These are phyloP conservation scores for Trypoxylus dichotomus DNA, from an alignment of 1,140 invertebrate genomes.

Conservation along the genomic window DNA sequence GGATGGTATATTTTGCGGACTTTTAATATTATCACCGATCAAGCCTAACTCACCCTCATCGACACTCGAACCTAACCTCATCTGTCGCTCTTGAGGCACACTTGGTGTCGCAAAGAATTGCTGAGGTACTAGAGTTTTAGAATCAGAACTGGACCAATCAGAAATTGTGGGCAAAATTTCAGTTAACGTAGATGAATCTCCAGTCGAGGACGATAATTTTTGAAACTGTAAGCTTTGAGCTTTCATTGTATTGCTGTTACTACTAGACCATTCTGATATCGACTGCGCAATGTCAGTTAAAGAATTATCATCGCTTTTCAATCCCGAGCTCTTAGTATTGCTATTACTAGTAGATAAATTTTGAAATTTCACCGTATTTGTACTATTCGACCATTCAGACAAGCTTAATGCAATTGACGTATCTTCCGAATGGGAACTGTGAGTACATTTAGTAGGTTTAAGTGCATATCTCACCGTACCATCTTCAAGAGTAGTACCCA, in stretches of 20 bases:
- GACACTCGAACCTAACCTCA: conserved; percentile 45
- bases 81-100: conserved; percentile 30
- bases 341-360: conserved; percentile 68
- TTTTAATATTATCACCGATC: conserved; percentile 39
- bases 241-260: conserved; percentile 53
- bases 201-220: conserved; percentile 51
- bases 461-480: conserved; percentile 76
- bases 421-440: conserved; percentile 80
- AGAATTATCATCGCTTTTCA: conserved; percentile 61
- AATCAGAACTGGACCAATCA: conserved; percentile 52
- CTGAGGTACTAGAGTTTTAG: conserved; percentile 43
- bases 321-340: conserved; percentile 60
- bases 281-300: conserved; percentile 60
- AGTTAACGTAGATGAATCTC: conserved; percentile 49
- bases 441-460: conserved; percentile 72
- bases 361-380: conserved; percentile 74
- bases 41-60: conserved; percentile 44
- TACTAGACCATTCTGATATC: conserved; percentile 63
- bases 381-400: conserved; percentile 82
- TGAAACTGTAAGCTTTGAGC: conserved; percentile 49
- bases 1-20: conserved; percentile 49
- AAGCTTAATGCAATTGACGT: conserved; percentile 81
- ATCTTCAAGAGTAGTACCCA: conserved; percentile 70
- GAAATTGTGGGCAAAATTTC: conserved; percentile 51
- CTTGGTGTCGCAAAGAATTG: conserved; percentile 37